Evolutionary conservation across 2,113 vertebrate genomes (phyloP).

Genomic region (Pseudorasbora parva): DNA sequence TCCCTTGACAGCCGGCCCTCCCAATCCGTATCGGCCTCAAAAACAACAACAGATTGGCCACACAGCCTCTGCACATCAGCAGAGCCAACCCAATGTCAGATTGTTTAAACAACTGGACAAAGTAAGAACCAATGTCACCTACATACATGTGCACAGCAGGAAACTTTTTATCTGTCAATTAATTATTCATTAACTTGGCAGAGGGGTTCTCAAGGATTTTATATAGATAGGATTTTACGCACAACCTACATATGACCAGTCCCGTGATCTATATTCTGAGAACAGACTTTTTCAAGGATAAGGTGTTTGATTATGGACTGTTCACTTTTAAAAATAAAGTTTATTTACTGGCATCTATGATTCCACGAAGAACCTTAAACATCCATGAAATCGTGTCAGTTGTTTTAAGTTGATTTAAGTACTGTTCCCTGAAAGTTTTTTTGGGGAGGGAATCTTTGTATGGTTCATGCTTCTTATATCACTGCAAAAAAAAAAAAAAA

Average conservation of each 20-base stretch:
- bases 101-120: constrained; percentile 43
- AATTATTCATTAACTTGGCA: constrained; percentile 4
- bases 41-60: constrained; percentile 42
- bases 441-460: too few species aligned
- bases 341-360: too few species aligned
- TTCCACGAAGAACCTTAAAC: too few species aligned
- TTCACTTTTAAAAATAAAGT: too few species aligned
- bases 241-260: not conserved
- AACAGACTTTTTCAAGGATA: not conserved
- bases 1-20: constrained; percentile 45
- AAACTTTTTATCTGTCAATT: constrained; percentile 1
- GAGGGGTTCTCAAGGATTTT: constrained; percentile 14
- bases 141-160: constrained; percentile 29
- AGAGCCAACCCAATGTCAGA: constrained; percentile 29
- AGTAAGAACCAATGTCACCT: constrained; percentile 42
- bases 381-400: too few species aligned
- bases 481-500: too few species aligned
- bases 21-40: constrained; percentile 30
- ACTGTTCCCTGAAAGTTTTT: too few species aligned
- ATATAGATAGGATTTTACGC: not conserved
- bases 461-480: too few species aligned
- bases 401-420: too few species aligned
- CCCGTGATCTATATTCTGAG: not conserved
- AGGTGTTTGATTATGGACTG: not conserved
- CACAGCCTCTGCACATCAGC: constrained; percentile 39